Evolutionary conservation across 1,140 invertebrate genomes (phyloP).

Genomic region (Camponotus floridanus): DNA sequence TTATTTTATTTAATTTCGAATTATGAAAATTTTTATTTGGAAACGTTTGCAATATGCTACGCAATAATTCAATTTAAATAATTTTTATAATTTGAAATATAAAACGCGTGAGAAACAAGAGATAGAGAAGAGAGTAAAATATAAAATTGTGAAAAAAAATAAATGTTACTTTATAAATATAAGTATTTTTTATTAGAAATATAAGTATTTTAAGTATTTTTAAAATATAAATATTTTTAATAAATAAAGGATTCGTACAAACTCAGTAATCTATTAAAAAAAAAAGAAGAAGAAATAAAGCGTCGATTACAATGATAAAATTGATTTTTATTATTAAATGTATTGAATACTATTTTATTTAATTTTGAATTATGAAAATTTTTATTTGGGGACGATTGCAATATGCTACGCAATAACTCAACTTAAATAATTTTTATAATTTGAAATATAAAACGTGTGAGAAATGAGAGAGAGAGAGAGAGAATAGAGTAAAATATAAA

Average conservation of each 20-base stretch:
- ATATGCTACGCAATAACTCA: not conserved
- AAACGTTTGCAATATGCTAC: not conserved
- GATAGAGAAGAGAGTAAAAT: not conserved
- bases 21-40: not conserved
- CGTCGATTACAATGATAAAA: too few species aligned
- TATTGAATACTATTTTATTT: constrained; percentile 7
- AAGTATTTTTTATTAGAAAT: not conserved
- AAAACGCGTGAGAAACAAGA: not conserved
- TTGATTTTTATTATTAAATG: constrained; percentile 1
- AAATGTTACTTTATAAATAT: not conserved
- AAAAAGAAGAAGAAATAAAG: not conserved
- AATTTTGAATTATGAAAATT: not conserved
- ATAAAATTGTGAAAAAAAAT: too few species aligned
- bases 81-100: not conserved
- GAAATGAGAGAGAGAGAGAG: too few species aligned
- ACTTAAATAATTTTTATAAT: constrained; percentile 18
- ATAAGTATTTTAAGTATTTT: not conserved
- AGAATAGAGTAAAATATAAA: not conserved
- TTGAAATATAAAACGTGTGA: not conserved
- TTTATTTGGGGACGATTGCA: not conserved
- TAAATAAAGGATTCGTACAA: too few species aligned
- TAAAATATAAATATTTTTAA: not conserved
- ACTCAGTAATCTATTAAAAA: not conserved
- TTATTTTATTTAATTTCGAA: not conserved
- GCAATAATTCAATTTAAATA: not conserved